Conservation (phyloP, 2,113 vertebrate species). For the Mandrillus leucophaeus region DNA sequence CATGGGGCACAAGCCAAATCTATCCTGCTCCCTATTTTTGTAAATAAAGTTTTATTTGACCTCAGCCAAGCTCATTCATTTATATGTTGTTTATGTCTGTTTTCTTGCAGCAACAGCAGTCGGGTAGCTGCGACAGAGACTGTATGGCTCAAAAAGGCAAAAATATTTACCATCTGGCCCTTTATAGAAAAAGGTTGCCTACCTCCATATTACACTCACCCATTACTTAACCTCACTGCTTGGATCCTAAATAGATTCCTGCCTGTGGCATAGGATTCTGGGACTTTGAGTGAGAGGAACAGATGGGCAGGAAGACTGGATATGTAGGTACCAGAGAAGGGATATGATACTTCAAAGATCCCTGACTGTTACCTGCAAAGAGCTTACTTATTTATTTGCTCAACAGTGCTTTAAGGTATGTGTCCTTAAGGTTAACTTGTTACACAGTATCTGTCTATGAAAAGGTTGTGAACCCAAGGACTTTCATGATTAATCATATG, state of each 20-base stretch:
- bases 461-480: neutral
- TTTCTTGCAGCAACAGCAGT: neutral
- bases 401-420: constrained; percentile 43
- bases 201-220: neutral
- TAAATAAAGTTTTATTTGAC: constrained; percentile 45
- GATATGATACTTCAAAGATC: neutral
- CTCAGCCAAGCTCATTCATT: neutral
- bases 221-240: neutral
- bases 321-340: constrained; percentile 54
- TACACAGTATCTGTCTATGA: neutral
- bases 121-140: neutral
- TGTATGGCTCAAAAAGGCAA: neutral
- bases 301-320: constrained; percentile 78
- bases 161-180: neutral
- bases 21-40: neutral
- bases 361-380: constrained; percentile 68
- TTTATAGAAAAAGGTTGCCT: neutral
- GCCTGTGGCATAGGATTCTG: constrained; percentile 78
- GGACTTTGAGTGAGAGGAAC: constrained; percentile 84
- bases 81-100: neutral
- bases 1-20: neutral
- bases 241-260: neutral
- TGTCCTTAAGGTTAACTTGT: constrained; percentile 23
- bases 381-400: constrained; percentile 62
- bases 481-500: neutral